A percentile compares a stretch with the other conserved stretches of the same genome.
Evolutionary conservation across 2,888 invertebrate species (phyloP).

Genomic region (Hipparchia sbordonii): DNA sequence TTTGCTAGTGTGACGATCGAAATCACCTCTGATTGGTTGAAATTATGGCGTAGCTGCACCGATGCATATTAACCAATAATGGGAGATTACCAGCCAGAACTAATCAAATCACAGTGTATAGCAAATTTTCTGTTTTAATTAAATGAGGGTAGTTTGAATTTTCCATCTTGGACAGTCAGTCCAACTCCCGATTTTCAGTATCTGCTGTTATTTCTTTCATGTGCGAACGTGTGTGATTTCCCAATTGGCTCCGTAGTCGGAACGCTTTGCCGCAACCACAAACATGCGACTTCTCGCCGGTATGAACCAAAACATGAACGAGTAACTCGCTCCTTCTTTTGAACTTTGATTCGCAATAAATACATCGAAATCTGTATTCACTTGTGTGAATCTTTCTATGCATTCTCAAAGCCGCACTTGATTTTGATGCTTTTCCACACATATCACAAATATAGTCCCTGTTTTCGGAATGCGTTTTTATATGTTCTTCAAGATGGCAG

Average conservation of each 20-base stretch:
- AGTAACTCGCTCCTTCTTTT: conserved; percentile 77
- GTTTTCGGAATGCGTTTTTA: conserved; percentile 67
- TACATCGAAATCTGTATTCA: conserved; percentile 65
- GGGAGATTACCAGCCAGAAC: too few relatives aligned
- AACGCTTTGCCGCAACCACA: conserved; percentile 82
- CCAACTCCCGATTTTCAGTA: background rate
- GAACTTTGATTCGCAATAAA: conserved; percentile 80
- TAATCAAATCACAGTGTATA: too few relatives aligned
- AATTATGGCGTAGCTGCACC: too few relatives aligned
- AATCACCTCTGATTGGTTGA: too few relatives aligned
- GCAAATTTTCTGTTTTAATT: background rate
- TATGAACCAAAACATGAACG: conserved; percentile 81
- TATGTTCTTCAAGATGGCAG: conserved; percentile 76
- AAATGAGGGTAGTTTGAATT: background rate
- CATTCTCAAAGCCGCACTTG: conserved; percentile 76
- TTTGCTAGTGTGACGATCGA: too few relatives aligned
- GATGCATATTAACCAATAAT: too few relatives aligned
- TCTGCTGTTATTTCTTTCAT: background rate
- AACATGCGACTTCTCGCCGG: conserved; percentile 77
- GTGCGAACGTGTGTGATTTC: conserved; percentile 50
- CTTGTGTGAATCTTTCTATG: conserved; percentile 69
- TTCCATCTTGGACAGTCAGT: background rate
- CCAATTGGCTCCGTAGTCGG: conserved; percentile 64
- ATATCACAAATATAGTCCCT: conserved; percentile 78
- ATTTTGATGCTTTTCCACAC: conserved; percentile 80